These are phyloP conservation scores for Erebia epiphron DNA, from an alignment of 2,888 invertebrate species.

Conservation along the genomic window DNA sequence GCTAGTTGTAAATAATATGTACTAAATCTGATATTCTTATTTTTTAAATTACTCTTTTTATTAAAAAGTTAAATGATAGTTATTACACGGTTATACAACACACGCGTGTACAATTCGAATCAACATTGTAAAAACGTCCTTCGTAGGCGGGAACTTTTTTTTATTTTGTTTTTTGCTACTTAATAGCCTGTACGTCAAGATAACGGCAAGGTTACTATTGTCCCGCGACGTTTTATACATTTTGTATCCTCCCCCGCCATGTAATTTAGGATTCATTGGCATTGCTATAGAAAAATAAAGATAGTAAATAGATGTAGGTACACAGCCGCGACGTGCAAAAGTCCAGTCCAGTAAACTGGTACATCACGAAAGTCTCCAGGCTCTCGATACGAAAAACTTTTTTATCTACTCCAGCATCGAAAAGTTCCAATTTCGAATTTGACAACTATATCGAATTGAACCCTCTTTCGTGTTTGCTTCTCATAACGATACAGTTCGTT, in stretches of 20 bases:
- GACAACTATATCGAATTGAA: no score
- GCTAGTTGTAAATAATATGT: neutral
- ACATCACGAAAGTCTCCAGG: no score
- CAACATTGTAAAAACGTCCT: slow-evolving; percentile 32
- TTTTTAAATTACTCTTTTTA: neutral
- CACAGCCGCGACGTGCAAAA: no score
- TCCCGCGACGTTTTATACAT: slow-evolving; percentile 54
- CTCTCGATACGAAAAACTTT: no score
- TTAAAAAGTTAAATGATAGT: neutral
- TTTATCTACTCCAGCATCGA: no score
- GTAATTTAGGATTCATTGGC: slow-evolving; percentile 62
- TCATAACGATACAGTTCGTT: no score
- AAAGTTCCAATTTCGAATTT: no score
- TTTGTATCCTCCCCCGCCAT: slow-evolving; percentile 45
- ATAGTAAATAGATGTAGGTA: neutral
- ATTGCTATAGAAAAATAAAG: neutral
- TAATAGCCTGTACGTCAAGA: slow-evolving; percentile 56
- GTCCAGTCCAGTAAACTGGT: no score
- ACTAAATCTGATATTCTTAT: no score
- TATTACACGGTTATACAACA: slow-evolving; percentile 37
- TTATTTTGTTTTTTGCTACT: slow-evolving; percentile 66
- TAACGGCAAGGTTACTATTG: slow-evolving; percentile 52
- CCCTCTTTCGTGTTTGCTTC: no score
- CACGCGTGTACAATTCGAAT: slow-evolving; percentile 55
- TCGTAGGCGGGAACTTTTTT: slow-evolving; percentile 64